Evolutionary conservation across 2,888 invertebrate genomes (phyloP).

Genomic region (Hofmannophila pseudospretella): DNA sequence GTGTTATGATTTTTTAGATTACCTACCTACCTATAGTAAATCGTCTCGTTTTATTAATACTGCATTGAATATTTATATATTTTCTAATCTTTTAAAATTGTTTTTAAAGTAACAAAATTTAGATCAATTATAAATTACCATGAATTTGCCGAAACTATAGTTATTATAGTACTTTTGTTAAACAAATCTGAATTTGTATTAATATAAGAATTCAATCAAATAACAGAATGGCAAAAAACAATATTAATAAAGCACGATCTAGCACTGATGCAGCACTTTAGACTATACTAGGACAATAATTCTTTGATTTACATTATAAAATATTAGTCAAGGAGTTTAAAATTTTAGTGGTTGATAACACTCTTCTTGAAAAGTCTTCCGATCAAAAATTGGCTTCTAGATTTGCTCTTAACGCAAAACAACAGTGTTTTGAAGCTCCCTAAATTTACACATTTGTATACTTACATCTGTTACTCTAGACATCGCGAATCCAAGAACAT

Average conservation of each 20-base stretch:
- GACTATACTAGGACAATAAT: slow-evolving; percentile 75
- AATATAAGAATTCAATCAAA: too few species aligned
- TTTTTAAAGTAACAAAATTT: too few species aligned
- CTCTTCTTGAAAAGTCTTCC: slow-evolving; percentile 53
- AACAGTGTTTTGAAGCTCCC: slow-evolving; percentile 23
- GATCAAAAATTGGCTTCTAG: slow-evolving; percentile 48
- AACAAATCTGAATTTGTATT: too few species aligned
- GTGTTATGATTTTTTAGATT: too few species aligned
- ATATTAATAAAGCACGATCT: slow-evolving; percentile 9
- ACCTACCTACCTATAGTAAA: too few species aligned
- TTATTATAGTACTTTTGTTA: too few species aligned
- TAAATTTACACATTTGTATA: slow-evolving; percentile 29
- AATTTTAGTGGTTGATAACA: slow-evolving; percentile 14
- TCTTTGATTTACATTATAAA: slow-evolving; percentile 44
- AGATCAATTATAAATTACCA: too few species aligned
- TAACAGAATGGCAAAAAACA: too few species aligned
- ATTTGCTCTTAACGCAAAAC: slow-evolving; percentile 30
- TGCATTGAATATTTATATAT: too few species aligned
- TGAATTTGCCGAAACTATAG: too few species aligned
- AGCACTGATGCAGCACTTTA: slow-evolving; percentile 58
- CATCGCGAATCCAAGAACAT: slow-evolving; percentile 12
- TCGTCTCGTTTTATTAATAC: too few species aligned
- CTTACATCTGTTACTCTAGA: slow-evolving; percentile 25
- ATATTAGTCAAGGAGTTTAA: slow-evolving; percentile 12
- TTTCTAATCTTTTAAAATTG: too few species aligned